These are phyloP conservation scores for Hemibagrus wyckioides DNA, from an alignment of 2,113 vertebrate species.

Conservation along the genomic window DNA sequence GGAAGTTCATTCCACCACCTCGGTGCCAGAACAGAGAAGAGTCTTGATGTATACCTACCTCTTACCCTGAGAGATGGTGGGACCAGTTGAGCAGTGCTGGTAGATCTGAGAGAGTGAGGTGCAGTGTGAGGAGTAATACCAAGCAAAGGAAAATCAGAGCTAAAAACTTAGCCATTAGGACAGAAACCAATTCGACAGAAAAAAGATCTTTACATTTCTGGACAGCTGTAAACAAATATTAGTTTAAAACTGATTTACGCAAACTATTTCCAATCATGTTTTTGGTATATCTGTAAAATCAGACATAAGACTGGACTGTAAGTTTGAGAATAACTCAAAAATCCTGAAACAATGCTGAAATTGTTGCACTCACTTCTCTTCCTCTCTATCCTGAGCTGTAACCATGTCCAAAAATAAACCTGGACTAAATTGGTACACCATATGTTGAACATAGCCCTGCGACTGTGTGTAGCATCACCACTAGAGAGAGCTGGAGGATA, in stretches of 20 bases:
- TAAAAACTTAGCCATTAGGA: neutral
- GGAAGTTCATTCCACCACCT: no score
- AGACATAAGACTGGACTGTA: neutral
- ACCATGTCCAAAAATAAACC: neutral
- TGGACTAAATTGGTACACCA: neutral
- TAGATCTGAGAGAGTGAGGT: no score
- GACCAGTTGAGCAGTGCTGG: no score
- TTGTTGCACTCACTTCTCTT: neutral
- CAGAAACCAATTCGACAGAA: neutral
- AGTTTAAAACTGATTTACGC: neutral
- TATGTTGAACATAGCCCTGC: neutral
- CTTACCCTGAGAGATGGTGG: no score
- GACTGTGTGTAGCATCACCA: conserved; percentile 2
- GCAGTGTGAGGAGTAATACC: no score
- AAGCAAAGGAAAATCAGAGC: neutral
- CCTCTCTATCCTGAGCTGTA: neutral
- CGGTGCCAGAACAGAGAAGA: no score
- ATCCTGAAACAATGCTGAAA: neutral
- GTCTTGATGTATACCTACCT: no score
- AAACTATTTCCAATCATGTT: neutral
- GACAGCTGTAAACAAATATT: neutral
- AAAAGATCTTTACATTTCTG: neutral
- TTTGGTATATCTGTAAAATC: neutral
- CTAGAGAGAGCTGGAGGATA: conserved; percentile 65
- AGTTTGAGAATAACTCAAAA: neutral